A percentile compares a stretch with the other conserved stretches of the same genome.
phyloP scores from a whole-genome alignment of 2,888 invertebrate genomes.

The Epinotia ramella region DNA sequence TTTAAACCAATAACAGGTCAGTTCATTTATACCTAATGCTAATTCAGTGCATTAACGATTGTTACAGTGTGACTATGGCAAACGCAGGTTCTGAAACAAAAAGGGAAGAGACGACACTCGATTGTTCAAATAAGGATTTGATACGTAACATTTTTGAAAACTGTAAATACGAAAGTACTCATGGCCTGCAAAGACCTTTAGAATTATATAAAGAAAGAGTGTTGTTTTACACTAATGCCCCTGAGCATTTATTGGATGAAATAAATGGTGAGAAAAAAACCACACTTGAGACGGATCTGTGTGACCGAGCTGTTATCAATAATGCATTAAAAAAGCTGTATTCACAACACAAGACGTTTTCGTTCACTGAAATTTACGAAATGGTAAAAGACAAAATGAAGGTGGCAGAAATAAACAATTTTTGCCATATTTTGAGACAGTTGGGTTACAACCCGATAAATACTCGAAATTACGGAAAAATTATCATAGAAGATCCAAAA shows the following conservation, averaged over 20 bases:
- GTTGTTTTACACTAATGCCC: slow-evolving; percentile 55
- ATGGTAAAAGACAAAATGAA: slow-evolving; percentile 35
- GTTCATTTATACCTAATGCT: background rate
- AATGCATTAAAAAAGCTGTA: slow-evolving; percentile 50
- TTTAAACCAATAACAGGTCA: background rate
- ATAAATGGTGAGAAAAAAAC: slow-evolving; percentile 35
- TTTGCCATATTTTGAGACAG: slow-evolving; percentile 48
- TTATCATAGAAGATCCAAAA: slow-evolving; percentile 64
- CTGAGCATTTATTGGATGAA: slow-evolving; percentile 47
- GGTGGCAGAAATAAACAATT: slow-evolving; percentile 41
- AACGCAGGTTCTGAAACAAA: background rate
- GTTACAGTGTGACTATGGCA: slow-evolving; percentile 31
- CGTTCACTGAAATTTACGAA: slow-evolving; percentile 47
- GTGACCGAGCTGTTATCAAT: slow-evolving; percentile 51
- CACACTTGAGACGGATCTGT: slow-evolving; percentile 47
- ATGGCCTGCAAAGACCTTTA: slow-evolving; percentile 52
- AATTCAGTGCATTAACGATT: slow-evolving; percentile 2
- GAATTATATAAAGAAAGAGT: slow-evolving; percentile 54
- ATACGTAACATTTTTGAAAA: slow-evolving; percentile 51
- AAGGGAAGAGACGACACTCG: background rate
- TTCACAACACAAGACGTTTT: slow-evolving; percentile 42
- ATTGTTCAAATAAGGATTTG: slow-evolving; percentile 23
- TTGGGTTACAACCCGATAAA: slow-evolving; percentile 55
- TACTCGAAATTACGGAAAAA: slow-evolving; percentile 48
- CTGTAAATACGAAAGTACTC: slow-evolving; percentile 56